Evolutionary conservation across 2,888 invertebrate species (phyloP).

Genomic region (Dichetophora obliterata): DNA sequence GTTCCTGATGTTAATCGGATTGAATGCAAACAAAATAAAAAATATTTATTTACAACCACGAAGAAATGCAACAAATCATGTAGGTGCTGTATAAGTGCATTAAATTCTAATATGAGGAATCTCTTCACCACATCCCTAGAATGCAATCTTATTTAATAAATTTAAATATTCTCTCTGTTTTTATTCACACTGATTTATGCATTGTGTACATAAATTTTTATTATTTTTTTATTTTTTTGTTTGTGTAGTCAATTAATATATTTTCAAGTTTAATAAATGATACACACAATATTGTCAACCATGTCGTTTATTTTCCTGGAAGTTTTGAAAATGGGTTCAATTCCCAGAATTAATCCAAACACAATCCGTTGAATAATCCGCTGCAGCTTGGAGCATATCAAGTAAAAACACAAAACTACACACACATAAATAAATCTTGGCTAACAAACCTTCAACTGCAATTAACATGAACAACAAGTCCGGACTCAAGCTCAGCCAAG

Average conservation of each 20-base stretch:
- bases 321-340: background rate
- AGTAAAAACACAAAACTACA: too few species aligned
- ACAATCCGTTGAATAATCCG: constrained; percentile 25
- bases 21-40: background rate
- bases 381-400: background rate
- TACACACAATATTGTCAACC: background rate
- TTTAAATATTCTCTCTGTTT: background rate
- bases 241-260: background rate
- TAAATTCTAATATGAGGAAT: background rate
- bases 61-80: background rate
- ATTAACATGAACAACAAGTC: constrained; percentile 6
- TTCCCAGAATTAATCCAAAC: constrained; percentile 33
- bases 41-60: background rate
- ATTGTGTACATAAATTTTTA: background rate
- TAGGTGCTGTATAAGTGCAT: background rate
- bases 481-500: background rate
- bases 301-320: constrained; percentile 16
- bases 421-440: background rate
- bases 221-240: too few species aligned
- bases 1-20: background rate
- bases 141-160: too few species aligned
- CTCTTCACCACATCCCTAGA: background rate
- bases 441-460: constrained; percentile 8
- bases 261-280: constrained; percentile 6
- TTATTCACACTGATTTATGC: background rate